phyloP scores from a whole-genome alignment of 1,140 invertebrate species.

The Eriosoma lanigerum region DNA sequence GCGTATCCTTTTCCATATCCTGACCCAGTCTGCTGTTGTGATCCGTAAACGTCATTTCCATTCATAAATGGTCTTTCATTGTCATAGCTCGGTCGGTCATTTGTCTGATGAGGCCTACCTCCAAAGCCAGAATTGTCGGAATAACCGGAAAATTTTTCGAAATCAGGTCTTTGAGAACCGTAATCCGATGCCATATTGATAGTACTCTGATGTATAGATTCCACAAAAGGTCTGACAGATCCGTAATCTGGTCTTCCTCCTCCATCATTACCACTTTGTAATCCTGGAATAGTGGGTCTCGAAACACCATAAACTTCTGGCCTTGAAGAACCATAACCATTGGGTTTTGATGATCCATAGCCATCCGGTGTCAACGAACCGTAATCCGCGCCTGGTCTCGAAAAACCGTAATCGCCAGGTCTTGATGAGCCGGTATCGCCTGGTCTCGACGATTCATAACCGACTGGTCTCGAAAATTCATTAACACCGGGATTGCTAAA shows the following conservation, averaged over 20 bases:
- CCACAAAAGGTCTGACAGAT: not conserved
- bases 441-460: not conserved
- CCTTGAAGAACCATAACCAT: not conserved
- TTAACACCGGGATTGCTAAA: too few relatives aligned
- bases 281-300: not conserved
- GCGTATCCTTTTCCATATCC: constrained; percentile 47
- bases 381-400: not conserved
- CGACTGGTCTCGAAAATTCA: not conserved
- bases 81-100: constrained; percentile 12
- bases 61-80: not conserved
- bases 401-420: not conserved
- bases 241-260: not conserved
- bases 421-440: not conserved
- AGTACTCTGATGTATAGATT: not conserved
- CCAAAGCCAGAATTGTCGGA: not conserved
- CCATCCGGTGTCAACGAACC: not conserved
- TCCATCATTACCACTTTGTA: too few relatives aligned
- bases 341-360: not conserved
- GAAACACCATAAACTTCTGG: not conserved
- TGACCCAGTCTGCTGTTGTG: constrained; percentile 1
- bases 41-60: constrained; percentile 16
- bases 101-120: constrained; percentile 14
- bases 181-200: not conserved
- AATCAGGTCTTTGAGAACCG: not conserved
- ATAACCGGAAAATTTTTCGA: constrained; percentile 24